Base-by-base conservation (phyloP, 1,140 invertebrate genomes). In the Copidosoma floridanum region DNA sequence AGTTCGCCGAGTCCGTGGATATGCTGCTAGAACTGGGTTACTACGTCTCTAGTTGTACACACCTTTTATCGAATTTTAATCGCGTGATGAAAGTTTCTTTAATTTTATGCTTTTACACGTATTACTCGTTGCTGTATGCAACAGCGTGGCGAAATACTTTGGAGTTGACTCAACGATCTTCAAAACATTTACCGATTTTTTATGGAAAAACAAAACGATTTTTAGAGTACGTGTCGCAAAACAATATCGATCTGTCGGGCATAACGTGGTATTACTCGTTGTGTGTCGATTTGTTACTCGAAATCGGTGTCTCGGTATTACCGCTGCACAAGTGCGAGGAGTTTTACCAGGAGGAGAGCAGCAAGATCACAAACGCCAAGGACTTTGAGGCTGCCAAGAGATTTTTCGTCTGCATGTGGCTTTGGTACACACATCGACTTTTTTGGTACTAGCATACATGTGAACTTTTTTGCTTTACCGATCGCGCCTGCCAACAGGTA, bases 231-330 rank as follows among this genome's bases (percentile, higher is more conserved):
- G 63, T 74, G 14, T 70, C 77, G 2, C 62, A 65, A 32, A 69
- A 74, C 32, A 71, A 81, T 55, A 56, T 71, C 32, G 82, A 83
- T 63, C 81, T 80, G 68, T 81, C 79, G 2, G 76, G 78, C 59
- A 68, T 66, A 26, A 73, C 74, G 20, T 83, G 82, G 83, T 84
- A 82, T 62, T 80, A 79, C 61, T 74, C 79, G 0, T 65, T 81
- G 4, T 80, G 80, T 47, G 63, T 81, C 3, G 76, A 78, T 35
- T 63, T 83, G n/a, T 73, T 82, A 47, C 63, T 84, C 40, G 82
- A 84, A 54, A 76, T 78, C 0, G 82, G 82, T 1, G 71, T 81
- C 10, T 68, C 71, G 3, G 56, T 83, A 5, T 57, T 75, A 1
- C 64, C 75, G 0, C 71, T 71, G 41, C 50, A 65, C 48, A 65